Percentiles rank a stretch among this genome's conserved stretches.
Conservation (phyloP, 2,888 invertebrate species). For the Agrilus biguttatus region DNA sequence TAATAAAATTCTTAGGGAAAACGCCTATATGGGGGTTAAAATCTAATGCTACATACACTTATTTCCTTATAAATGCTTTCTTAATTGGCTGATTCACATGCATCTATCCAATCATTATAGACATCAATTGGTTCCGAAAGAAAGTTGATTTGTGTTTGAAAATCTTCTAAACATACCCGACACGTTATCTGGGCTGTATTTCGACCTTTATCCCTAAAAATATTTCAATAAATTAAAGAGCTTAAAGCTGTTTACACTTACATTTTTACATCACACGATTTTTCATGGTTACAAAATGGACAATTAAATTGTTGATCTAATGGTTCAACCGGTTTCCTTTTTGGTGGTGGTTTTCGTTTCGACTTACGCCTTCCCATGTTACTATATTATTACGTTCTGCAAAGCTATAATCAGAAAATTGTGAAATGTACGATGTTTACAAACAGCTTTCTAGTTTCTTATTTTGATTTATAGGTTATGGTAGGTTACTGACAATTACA, state of each 20-base stretch:
- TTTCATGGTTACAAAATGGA: constrained; percentile 98
- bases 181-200: constrained; percentile 93
- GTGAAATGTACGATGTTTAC: too few relatives aligned
- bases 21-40: too few relatives aligned
- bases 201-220: constrained; percentile 83
- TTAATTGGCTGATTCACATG: constrained; percentile 89
- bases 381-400: background rate
- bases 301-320: constrained; percentile 95
- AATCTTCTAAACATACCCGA: constrained; percentile 90
- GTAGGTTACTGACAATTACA: too few relatives aligned
- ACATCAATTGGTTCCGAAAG: constrained; percentile 96
- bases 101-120: constrained; percentile 99
- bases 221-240: constrained; percentile 3
- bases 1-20: background rate
- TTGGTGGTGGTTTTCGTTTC: constrained; percentile 93
- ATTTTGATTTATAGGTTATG: too few relatives aligned
- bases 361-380: constrained; percentile 93
- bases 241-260: constrained; percentile 33
- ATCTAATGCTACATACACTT: background rate
- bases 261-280: constrained; percentile 99
- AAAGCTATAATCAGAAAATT: background rate
- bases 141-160: constrained; percentile 91
- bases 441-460: too few relatives aligned
- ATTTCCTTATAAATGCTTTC: constrained; percentile 8
- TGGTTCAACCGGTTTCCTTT: constrained; percentile 82